Evolutionary conservation across 1,140 invertebrate genomes (phyloP).

Genomic region (Brachionus angularis): DNA sequence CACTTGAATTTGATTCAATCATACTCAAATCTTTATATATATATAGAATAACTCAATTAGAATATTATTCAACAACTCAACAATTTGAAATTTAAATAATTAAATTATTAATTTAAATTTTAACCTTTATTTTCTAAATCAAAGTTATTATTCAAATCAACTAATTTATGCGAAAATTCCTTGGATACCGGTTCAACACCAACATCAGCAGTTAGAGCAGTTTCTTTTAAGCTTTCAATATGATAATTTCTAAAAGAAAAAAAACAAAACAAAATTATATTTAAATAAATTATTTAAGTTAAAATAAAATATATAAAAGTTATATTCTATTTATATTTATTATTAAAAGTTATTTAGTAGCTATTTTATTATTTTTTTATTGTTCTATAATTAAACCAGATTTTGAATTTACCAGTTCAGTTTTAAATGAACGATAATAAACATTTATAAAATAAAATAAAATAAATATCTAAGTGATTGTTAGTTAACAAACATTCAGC

Average conservation of each 20-base stretch:
- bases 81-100: too few relatives aligned
- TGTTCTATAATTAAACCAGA: not conserved
- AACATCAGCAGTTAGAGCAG: not conserved
- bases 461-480: not conserved
- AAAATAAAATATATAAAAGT: not conserved
- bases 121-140: slow-evolving; percentile 1
- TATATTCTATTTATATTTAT: too few relatives aligned
- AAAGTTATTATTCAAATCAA: not conserved
- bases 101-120: too few relatives aligned
- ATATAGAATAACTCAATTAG: too few relatives aligned
- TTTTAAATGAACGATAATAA: slow-evolving; percentile 39
- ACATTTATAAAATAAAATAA: not conserved
- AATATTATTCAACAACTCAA: not conserved
- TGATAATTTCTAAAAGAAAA: slow-evolving; percentile 43
- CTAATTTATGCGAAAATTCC: slow-evolving; percentile 18
- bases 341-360: too few relatives aligned
- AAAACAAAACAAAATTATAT: too few relatives aligned
- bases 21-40: too few relatives aligned
- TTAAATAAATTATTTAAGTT: not conserved
- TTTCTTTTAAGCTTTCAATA: slow-evolving; percentile 16
- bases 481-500: too few relatives aligned
- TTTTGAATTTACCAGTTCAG: not conserved
- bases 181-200: slow-evolving; percentile 9
- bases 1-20: not conserved
- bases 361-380: too few relatives aligned